Percentiles rank a stretch among this genome's conserved stretches.
These are phyloP conservation scores for Branchinecta lynchi DNA, from an alignment of 1,140 invertebrate genomes.

Conservation along the genomic window DNA sequence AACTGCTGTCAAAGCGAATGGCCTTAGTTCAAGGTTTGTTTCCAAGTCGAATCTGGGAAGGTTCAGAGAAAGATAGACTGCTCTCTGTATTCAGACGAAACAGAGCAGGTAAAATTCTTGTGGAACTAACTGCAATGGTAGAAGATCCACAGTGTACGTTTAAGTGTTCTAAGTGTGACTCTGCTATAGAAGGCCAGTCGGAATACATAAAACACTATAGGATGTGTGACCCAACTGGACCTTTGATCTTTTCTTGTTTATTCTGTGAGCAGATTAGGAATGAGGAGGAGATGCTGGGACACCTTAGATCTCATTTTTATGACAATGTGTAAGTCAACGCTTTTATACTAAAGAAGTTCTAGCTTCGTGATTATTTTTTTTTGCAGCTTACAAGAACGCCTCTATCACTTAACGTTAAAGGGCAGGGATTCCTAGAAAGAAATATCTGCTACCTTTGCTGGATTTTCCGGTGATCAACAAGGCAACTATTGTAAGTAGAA, in stretches of 20 bases:
- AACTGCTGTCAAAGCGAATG: neutral
- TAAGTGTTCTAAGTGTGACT: neutral
- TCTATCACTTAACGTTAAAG: neutral
- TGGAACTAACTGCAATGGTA: neutral
- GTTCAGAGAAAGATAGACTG: neutral
- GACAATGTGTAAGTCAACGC: neutral
- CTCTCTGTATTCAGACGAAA: neutral
- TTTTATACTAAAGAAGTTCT: neutral
- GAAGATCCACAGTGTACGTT: neutral
- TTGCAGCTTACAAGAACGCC: neutral
- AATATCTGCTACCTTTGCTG: neutral
- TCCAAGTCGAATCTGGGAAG: neutral
- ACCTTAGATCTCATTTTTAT: neutral
- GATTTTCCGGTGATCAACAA: neutral
- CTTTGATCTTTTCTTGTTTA: neutral
- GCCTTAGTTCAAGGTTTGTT: neutral
- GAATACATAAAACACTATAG: neutral
- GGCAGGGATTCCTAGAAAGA: neutral
- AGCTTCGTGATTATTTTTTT: neutral
- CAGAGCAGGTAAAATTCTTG: neutral
- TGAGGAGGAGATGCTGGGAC: neutral
- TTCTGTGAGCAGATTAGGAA: constrained; percentile 3
- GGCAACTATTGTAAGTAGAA: neutral
- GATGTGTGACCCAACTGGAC: neutral
- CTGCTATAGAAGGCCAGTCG: neutral